These are phyloP conservation scores for Murina feae DNA, from an alignment of 2,113 vertebrate genomes.

Conservation along the genomic window DNA sequence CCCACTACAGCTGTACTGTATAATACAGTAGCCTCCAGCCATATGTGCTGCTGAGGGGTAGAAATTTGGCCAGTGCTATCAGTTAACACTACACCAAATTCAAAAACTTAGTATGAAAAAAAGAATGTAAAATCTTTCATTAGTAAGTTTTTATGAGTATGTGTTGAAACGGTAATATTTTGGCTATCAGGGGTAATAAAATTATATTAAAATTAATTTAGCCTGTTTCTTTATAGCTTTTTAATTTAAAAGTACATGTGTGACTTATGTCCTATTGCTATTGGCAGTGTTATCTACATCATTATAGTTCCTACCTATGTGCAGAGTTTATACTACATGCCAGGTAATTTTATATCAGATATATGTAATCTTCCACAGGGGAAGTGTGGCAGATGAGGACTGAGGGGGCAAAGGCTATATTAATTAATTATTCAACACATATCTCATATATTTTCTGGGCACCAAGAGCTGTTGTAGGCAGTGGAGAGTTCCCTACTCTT, in stretches of 20 bases:
- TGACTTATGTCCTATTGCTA: neutral
- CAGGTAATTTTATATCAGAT: neutral
- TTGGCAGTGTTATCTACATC: neutral
- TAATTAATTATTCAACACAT: neutral
- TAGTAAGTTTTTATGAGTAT: neutral
- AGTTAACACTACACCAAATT: neutral
- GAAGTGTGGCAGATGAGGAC: neutral
- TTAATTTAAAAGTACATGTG: conserved; percentile 6
- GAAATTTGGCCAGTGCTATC: neutral
- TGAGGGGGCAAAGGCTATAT: neutral
- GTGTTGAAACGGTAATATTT: neutral
- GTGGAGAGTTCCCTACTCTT: neutral
- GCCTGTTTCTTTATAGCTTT: neutral
- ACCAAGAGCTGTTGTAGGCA: neutral
- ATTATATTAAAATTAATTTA: neutral
- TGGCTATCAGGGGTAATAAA: neutral
- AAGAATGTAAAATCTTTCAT: neutral
- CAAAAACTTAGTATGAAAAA: neutral
- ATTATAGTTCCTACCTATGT: neutral
- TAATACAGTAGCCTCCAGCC: neutral
- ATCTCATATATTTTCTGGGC: neutral
- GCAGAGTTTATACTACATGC: neutral
- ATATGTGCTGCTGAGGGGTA: neutral
- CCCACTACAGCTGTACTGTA: neutral
- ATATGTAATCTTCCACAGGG: neutral